These are phyloP conservation scores for Diplazon laetatorius DNA, from an alignment of 2,888 invertebrate species.

Conservation along the genomic window DNA sequence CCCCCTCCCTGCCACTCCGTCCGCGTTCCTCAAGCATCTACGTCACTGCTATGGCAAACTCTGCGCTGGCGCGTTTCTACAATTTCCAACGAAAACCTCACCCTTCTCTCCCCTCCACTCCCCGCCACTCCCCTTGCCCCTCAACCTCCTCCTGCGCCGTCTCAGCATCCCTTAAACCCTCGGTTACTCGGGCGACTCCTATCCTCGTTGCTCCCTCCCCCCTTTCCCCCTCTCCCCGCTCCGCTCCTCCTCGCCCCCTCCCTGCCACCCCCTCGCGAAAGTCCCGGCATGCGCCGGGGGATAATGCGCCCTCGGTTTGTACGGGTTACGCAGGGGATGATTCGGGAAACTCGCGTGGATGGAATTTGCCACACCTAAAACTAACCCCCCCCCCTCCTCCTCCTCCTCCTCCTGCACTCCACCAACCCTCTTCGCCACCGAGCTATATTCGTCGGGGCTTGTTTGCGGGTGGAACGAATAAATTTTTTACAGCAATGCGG, in stretches of 20 bases:
- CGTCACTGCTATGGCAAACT: slow-evolving; percentile 42
- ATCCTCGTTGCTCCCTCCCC: neutral
- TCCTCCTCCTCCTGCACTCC: neutral
- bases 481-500: slow-evolving; percentile 1
- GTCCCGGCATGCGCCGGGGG: slow-evolving; percentile 22
- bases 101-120: too few species aligned
- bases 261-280: slow-evolving; percentile 15
- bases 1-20: slow-evolving; percentile 4
- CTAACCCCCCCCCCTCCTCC: slow-evolving; percentile 11
- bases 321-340: slow-evolving; percentile 51
- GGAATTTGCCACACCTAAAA: slow-evolving; percentile 61
- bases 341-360: slow-evolving; percentile 52
- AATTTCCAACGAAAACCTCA: too few species aligned
- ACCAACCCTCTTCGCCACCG: too few species aligned
- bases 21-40: slow-evolving; percentile 50
- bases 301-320: slow-evolving; percentile 46
- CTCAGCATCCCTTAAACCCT: slow-evolving; percentile 25
- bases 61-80: slow-evolving; percentile 55
- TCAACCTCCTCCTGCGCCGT: slow-evolving; percentile 19
- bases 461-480: too few species aligned
- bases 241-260: neutral
- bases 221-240: neutral
- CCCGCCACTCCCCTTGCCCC: too few species aligned
- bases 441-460: too few species aligned
- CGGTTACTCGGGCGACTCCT: neutral